Conservation (phyloP, 37 sponge, comb jelly and placozoan genomes). For the Cliona cf. orientalis region DNA sequence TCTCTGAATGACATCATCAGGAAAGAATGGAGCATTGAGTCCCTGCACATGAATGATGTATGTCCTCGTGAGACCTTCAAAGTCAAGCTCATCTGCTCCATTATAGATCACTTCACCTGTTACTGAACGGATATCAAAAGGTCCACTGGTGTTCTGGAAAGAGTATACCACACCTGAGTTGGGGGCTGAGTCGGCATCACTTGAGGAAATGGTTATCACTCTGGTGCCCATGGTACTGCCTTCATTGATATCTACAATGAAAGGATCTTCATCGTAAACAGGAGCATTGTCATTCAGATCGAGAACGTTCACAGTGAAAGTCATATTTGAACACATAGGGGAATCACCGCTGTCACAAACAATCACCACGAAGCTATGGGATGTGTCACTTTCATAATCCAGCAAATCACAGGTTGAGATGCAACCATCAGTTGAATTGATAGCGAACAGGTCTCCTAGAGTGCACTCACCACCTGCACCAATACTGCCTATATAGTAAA, state of each 20-base stretch:
- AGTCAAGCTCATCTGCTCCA: constrained; percentile 32
- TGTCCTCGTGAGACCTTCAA: constrained; percentile 23
- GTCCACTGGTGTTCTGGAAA: constrained; percentile 21
- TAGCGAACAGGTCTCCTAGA: constrained; percentile 10
- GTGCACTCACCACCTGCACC: constrained; percentile 11
- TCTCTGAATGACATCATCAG: constrained; percentile 40
- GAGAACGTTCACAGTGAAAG: constrained; percentile 46
- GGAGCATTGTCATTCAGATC: constrained; percentile 90
- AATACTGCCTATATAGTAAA: constrained; percentile 29
- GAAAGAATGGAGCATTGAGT: constrained; percentile 45
- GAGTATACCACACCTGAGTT: constrained; percentile 42
- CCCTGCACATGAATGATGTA: constrained; percentile 51
- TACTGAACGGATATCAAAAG: constrained; percentile 51
- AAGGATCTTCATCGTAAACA: constrained; percentile 37
- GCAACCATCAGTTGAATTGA: constrained; percentile 47
- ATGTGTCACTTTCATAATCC: constrained; percentile 47
- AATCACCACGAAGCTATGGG: constrained; percentile 38
- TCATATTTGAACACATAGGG: constrained; percentile 17
- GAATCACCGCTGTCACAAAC: constrained; percentile 45
- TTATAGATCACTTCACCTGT: constrained; percentile 23
- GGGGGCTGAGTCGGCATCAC: constrained; percentile 41
- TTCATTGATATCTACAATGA: constrained; percentile 46
- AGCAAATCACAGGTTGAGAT: constrained; percentile 46
- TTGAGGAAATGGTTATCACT: constrained; percentile 29
- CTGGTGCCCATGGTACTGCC: neutral